Evolutionary conservation across 2,797 vertebrate genomes (phyloP).

Genomic region (Oceanodroma leucorhoa): DNA sequence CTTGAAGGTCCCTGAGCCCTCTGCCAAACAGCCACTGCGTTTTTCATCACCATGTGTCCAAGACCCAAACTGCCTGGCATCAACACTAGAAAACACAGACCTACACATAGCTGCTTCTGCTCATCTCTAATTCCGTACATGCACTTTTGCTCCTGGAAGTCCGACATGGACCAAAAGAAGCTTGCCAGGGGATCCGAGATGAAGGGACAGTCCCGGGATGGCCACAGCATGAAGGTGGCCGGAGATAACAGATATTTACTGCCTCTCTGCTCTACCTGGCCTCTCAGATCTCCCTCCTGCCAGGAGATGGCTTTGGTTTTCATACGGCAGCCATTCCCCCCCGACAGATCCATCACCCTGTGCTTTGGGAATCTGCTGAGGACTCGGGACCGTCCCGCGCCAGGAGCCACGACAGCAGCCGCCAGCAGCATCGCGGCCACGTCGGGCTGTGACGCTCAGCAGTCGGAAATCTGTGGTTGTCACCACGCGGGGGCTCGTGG

Average conservation of each 20-base stretch:
- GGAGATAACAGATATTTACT: background rate
- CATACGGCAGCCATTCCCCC: background rate
- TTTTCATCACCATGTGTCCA: background rate
- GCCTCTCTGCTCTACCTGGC: background rate
- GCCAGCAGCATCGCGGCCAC: accelerated
- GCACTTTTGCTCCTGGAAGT: background rate
- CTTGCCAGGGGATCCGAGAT: background rate
- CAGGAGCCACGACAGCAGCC: background rate
- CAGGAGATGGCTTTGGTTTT: background rate
- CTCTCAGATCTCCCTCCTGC: background rate
- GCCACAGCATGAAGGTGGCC: background rate
- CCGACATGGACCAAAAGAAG: background rate
- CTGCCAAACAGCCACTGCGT: background rate
- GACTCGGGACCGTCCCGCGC: accelerated
- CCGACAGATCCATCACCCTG: background rate
- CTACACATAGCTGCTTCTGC: background rate
- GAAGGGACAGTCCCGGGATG: background rate
- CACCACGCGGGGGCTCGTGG: accelerated
- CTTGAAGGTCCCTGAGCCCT: background rate
- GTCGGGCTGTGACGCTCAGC: accelerated
- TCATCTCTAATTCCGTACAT: accelerated
- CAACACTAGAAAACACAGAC: accelerated
- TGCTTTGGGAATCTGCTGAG: background rate
- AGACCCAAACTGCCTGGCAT: background rate
- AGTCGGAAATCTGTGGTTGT: accelerated